A percentile compares a stretch with the other conserved stretches of the same genome.
These are phyloP conservation scores for Trididemnum miniatum DNA, from an alignment of 23 tunicate genomes.

Conservation along the genomic window DNA sequence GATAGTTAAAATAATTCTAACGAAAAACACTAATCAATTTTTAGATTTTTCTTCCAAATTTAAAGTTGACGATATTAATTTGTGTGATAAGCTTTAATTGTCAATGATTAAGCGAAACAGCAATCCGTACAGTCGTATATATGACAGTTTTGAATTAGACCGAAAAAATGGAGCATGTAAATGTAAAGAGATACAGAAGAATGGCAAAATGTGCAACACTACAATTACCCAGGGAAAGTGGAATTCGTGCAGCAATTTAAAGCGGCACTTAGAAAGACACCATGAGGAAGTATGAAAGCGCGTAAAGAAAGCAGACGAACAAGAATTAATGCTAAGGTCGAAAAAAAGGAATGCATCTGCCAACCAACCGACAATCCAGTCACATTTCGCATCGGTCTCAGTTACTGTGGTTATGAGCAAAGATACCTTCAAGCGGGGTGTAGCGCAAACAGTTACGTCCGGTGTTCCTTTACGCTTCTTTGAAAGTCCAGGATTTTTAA, in stretches of 20 bases:
- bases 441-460: slow-evolving; percentile 4
- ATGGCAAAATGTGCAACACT: not conserved
- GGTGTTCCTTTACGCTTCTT: slow-evolving; percentile 8
- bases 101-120: too few relatives aligned
- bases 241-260: slow-evolving; percentile 19
- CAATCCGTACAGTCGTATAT: not conserved
- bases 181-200: slow-evolving; percentile 2
- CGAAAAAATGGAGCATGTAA: not conserved
- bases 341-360: not conserved
- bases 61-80: too few relatives aligned
- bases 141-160: slow-evolving; percentile 7
- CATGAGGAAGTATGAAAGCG: slow-evolving; percentile 1
- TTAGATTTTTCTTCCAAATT: too few relatives aligned
- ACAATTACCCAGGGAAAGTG: not conserved
- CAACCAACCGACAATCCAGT: not conserved
- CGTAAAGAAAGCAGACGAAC: slow-evolving; percentile 24
- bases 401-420: slow-evolving; percentile 14
- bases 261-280: slow-evolving; percentile 8
- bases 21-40: too few relatives aligned
- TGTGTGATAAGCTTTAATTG: too few relatives aligned
- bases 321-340: not conserved
- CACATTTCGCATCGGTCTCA: not conserved
- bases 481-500: slow-evolving; percentile 8
- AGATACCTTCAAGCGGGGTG: not conserved
- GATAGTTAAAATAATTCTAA: too few relatives aligned